These are phyloP conservation scores for Mycetomoellerius zeteki DNA, from an alignment of 1,140 invertebrate genomes.

Conservation along the genomic window DNA sequence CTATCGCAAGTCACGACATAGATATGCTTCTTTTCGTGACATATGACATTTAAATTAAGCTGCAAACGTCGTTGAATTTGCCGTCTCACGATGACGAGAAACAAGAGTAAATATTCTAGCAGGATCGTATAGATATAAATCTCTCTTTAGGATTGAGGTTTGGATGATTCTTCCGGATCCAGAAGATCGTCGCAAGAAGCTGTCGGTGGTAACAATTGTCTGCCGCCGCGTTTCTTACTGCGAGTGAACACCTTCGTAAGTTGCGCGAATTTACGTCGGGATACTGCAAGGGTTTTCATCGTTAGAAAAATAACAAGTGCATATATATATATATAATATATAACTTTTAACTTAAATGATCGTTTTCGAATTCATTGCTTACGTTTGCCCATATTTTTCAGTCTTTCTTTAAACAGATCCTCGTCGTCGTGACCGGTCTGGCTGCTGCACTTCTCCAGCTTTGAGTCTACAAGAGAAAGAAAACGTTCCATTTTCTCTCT, in stretches of 20 bases:
- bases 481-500: background rate
- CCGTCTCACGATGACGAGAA: constrained; percentile 6
- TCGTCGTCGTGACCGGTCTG: constrained; percentile 89
- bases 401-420: constrained; percentile 93
- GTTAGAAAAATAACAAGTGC: constrained; percentile 32
- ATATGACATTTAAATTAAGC: constrained; percentile 46
- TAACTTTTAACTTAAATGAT: constrained; percentile 50
- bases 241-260: constrained; percentile 93
- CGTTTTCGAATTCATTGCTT: constrained; percentile 6
- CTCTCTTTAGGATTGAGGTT: constrained; percentile 78
- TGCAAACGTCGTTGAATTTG: constrained; percentile 35
- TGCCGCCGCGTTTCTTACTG: constrained; percentile 89
- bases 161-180: constrained; percentile 84
- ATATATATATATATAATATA: background rate
- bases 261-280: constrained; percentile 94
- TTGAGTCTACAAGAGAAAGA: constrained; percentile 80
- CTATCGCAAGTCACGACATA: constrained; percentile 36
- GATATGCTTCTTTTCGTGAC: constrained; percentile 67
- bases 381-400: constrained; percentile 96
- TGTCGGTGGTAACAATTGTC: constrained; percentile 84
- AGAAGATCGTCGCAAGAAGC: constrained; percentile 85
- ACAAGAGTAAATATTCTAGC: background rate
- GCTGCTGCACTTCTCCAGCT: constrained; percentile 79
- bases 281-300: constrained; percentile 87
- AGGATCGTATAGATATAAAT: background rate